Base-by-base conservation (phyloP, 2,888 invertebrate species). In the Drosophila diplacantha region DNA sequence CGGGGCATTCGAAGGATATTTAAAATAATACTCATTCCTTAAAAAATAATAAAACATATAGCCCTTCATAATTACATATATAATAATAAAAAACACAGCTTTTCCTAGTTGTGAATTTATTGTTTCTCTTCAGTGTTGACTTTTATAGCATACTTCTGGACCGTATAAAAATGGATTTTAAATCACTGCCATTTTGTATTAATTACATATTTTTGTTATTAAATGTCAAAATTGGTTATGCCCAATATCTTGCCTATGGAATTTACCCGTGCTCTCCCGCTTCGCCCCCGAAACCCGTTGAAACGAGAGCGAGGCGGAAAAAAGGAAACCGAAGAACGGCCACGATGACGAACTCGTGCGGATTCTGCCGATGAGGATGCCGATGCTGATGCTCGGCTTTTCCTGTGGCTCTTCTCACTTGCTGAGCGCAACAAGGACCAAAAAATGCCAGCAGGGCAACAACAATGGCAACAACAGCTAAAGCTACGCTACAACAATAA, bases 351-450 rank as follows among this genome's bases (percentile, higher is more conserved):
- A 46, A 47, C 66, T 65, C 62, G 63, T 46, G 46, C 37, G 49
- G 62, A 63, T 52, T 52, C 66, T 47, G 54, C 54, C 44, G 62
- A 62, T 44, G 57, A 32, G 55, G 41, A 37, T 38, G 43, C n/a
- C 29, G 58, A 35, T 38, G 62, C 20, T 44, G 59, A 44, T 64
- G 52, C 61, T 26, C 46, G 63, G 63, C 41, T 62, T 24, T 62
- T 63, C 60, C 58, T 59, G 58, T 60, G 58, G 58, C 58, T 59
- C 44, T 58, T 61, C 61, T 71, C 57, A 71, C 71, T 75, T 73
- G 76, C 78, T 83, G 84, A 81, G 78, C 78, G 78, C 82, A 75
- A 83, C 83, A 83, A 78, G 84, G 78, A 76, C 62, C 61, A 39
- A 55, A 60, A 72, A 78, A 78, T 80, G 69, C 72, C 78, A 74